Percentiles rank a stretch among this genome's conserved stretches.
These are phyloP conservation scores for Apostichopus californicus DNA, from an alignment of 35 echinoderm and acorn worm species.

Conservation along the genomic window DNA sequence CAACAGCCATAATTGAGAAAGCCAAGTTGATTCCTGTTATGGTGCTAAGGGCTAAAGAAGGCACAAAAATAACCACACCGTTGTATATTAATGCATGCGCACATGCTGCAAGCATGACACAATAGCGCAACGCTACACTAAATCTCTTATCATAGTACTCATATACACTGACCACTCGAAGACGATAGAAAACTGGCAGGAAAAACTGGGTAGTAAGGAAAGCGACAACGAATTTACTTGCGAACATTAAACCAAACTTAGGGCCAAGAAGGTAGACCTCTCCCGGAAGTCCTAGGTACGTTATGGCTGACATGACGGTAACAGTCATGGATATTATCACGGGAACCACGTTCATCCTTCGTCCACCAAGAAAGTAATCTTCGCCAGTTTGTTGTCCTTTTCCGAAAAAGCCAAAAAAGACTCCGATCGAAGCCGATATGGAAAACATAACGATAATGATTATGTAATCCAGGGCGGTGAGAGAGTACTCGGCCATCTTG, in stretches of 20 bases:
- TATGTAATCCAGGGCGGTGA: slow-evolving; percentile 52
- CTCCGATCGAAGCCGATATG: slow-evolving; percentile 35
- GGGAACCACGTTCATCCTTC: slow-evolving; percentile 48
- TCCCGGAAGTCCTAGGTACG: slow-evolving; percentile 40
- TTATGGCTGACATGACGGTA: slow-evolving; percentile 58
- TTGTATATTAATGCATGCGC: slow-evolving; percentile 22
- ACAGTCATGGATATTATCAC: slow-evolving; percentile 53
- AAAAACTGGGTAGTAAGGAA: slow-evolving; percentile 34
- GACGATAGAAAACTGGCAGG: slow-evolving; percentile 53
- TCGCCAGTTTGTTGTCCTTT: slow-evolving; percentile 22
- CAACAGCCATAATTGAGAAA: slow-evolving; percentile 15
- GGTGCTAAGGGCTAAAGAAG: slow-evolving; percentile 51
- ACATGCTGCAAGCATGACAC: slow-evolving; percentile 19
- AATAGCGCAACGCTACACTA: slow-evolving; percentile 7
- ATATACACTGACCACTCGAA: slow-evolving; percentile 38
- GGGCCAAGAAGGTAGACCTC: slow-evolving; percentile 58
- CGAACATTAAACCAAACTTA: slow-evolving; percentile 48
- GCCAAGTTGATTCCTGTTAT: slow-evolving; percentile 43
- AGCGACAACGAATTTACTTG: slow-evolving; percentile 32
- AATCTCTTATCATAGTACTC: slow-evolving; percentile 55
- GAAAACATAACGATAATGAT: slow-evolving; percentile 27
- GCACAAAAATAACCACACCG: slow-evolving; percentile 52
- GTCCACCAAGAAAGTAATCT: slow-evolving; percentile 52
- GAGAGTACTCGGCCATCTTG: background rate
- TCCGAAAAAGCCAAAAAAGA: slow-evolving; percentile 32